These are phyloP conservation scores for Oegoconia quadripuncta DNA, from an alignment of 2,888 invertebrate genomes.

Conservation along the genomic window DNA sequence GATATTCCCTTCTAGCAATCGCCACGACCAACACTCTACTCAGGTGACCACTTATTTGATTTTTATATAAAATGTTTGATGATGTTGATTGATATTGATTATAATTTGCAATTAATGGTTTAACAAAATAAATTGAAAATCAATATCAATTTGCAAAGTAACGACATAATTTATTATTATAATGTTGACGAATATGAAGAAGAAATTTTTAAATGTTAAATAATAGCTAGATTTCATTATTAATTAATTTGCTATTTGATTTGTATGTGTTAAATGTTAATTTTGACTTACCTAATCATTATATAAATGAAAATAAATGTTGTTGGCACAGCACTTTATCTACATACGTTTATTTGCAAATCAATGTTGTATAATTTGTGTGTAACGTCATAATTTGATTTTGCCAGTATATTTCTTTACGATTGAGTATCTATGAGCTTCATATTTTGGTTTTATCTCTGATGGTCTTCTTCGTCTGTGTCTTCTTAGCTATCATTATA, in stretches of 20 bases:
- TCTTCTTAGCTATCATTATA: conserved; percentile 73
- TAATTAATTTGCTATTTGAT: conserved; percentile 18
- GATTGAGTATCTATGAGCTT: conserved; percentile 61
- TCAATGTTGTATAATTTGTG: conserved; percentile 73
- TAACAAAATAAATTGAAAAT: neutral
- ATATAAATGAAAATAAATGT: conserved; percentile 34
- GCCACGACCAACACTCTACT: conserved; percentile 76
- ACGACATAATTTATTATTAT: conserved; percentile 4
- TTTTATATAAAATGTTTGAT: conserved; percentile 15
- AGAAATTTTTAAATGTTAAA: neutral
- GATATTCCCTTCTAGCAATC: conserved; percentile 82
- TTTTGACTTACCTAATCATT: conserved; percentile 15
- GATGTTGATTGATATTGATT: neutral
- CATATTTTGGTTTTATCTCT: conserved; percentile 57
- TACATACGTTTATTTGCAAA: conserved; percentile 72
- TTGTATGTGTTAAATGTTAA: conserved; percentile 11
- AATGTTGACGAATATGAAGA: neutral
- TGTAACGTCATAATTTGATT: conserved; percentile 63
- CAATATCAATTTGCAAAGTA: neutral
- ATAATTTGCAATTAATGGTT: neutral
- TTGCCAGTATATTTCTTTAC: conserved; percentile 51
- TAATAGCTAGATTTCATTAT: neutral
- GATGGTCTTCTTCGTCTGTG: conserved; percentile 66
- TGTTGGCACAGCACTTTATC: conserved; percentile 68
- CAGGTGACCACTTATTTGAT: conserved; percentile 74